Percentiles rank a stretch among this genome's conserved stretches.
Evolutionary conservation across 2,888 invertebrate species (phyloP).

Genomic region (Rotaria macrura): DNA sequence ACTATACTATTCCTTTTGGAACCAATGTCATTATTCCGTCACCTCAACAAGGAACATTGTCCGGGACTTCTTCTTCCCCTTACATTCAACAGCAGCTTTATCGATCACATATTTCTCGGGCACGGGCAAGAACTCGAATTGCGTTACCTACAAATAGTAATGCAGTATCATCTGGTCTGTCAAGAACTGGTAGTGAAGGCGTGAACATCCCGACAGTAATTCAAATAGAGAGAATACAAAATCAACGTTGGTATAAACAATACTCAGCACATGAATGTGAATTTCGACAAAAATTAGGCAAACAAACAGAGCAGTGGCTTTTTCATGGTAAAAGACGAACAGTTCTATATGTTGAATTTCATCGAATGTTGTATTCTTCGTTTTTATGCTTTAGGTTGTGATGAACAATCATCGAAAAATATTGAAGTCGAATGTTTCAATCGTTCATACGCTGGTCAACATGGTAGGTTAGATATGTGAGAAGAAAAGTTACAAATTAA

Average conservation of each 20-base stretch:
- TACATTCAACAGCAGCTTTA: background rate
- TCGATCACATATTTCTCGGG: background rate
- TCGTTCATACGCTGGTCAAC: background rate
- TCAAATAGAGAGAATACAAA: background rate
- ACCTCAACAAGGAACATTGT: background rate
- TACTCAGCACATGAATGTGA: background rate
- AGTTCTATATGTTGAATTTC: background rate
- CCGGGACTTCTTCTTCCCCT: background rate
- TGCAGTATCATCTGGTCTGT: background rate
- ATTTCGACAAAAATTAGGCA: slow-evolving; percentile 8
- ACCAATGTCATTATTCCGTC: background rate
- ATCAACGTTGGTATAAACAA: slow-evolving; percentile 14
- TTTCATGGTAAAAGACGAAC: background rate
- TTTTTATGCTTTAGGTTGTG: background rate
- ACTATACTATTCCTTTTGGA: background rate
- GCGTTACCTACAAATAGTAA: rapidly evolving
- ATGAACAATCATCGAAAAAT: background rate
- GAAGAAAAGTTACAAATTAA: too few relatives aligned
- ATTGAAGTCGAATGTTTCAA: background rate
- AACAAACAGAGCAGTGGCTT: background rate
- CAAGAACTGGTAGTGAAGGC: background rate
- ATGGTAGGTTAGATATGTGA: background rate
- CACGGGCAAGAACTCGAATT: background rate
- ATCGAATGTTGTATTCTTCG: background rate
- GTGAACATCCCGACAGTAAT: background rate